A percentile compares a stretch with the other conserved stretches of the same genome.
phyloP scores from a whole-genome alignment of 2,113 vertebrate species.

The Boulengeromyrus knoepffleri region DNA sequence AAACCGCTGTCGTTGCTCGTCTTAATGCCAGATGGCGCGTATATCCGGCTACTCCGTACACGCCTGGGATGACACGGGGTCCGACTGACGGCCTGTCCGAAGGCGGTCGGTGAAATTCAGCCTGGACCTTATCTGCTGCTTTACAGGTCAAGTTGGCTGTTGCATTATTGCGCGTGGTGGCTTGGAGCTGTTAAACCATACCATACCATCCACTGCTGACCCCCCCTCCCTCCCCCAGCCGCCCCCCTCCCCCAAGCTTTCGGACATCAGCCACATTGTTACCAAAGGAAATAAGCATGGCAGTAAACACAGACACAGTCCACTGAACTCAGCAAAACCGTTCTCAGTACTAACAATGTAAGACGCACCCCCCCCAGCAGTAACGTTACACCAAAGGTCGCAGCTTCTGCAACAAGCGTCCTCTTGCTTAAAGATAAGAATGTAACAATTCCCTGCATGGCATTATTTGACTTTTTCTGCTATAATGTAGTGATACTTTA shows the following conservation, averaged over 20 bases:
- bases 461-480: not conserved
- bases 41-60: not conserved
- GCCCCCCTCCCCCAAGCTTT: not conserved
- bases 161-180: constrained; percentile 43
- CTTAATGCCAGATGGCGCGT: not conserved
- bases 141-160: constrained; percentile 47
- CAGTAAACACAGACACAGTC: not conserved
- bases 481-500: not conserved
- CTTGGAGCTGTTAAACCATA: constrained; percentile 15
- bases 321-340: not conserved
- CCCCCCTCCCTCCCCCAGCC: not conserved
- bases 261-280: constrained; percentile 4
- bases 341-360: not conserved
- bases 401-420: not conserved
- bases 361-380: not conserved
- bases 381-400: not conserved
- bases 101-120: not conserved
- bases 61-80: not conserved
- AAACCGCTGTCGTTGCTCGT: not conserved
- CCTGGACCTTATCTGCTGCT: not conserved
- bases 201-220: not conserved
- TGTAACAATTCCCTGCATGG: not conserved
- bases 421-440: not conserved
- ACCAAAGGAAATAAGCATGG: not conserved
- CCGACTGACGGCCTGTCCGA: not conserved